These are phyloP conservation scores for Tragelaphus imberbis DNA, from an alignment of 2,113 vertebrate species.

Conservation along the genomic window DNA sequence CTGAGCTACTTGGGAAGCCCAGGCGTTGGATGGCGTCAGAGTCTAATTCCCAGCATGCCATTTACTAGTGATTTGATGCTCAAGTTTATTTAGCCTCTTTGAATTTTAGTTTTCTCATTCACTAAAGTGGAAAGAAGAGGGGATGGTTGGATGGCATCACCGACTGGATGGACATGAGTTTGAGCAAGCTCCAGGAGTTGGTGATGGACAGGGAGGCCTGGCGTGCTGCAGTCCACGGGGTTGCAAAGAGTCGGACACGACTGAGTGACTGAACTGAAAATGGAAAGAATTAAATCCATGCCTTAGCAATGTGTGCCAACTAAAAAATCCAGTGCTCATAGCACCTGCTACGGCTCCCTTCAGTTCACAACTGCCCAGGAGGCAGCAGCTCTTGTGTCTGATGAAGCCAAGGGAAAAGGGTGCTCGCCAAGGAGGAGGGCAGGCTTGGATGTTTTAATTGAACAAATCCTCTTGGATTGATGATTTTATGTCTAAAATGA, in stretches of 20 bases:
- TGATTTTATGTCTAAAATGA: not conserved
- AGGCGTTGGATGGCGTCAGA: rapidly evolving
- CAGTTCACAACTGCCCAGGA: not conserved
- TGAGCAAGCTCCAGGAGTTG: not conserved
- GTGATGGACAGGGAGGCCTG: not conserved
- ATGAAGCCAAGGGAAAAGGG: rapidly evolving
- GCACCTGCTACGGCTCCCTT: not conserved
- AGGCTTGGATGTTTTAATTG: rapidly evolving
- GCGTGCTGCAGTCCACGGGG: rapidly evolving
- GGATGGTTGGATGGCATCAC: not conserved
- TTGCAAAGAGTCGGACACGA: not conserved
- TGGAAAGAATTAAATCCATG: not conserved
- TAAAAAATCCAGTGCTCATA: not conserved
- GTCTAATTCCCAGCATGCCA: not conserved
- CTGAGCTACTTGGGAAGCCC: not conserved
- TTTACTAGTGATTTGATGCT: not conserved
- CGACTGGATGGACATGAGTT: not conserved
- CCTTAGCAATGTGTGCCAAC: not conserved
- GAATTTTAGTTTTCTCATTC: not conserved
- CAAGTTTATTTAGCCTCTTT: not conserved
- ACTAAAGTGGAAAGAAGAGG: not conserved
- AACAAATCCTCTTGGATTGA: not conserved
- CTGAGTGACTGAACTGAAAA: rapidly evolving
- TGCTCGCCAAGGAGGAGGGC: rapidly evolving
- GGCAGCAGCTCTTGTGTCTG: rapidly evolving